phyloP scores from a whole-genome alignment of 2,797 vertebrate genomes.

The Malurus splendens region DNA sequence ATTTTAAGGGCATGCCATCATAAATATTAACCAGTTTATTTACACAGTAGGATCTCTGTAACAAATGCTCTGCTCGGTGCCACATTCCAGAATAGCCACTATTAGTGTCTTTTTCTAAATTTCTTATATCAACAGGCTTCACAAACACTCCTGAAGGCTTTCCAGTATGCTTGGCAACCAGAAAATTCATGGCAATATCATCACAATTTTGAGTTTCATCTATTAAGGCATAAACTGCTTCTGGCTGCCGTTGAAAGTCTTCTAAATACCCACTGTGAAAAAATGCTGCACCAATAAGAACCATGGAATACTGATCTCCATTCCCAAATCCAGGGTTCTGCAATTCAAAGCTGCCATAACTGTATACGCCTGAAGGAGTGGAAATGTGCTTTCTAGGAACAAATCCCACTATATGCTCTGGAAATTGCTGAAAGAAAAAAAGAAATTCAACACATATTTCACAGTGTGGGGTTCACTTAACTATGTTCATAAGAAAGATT shows the following conservation, averaged over 20 bases:
- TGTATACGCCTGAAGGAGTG: slow-evolving; percentile 82
- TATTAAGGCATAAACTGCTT: slow-evolving; percentile 77
- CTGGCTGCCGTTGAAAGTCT: slow-evolving; percentile 84
- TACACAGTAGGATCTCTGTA: slow-evolving; percentile 91
- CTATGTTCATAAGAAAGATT: not conserved
- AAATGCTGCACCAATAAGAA: slow-evolving; percentile 90
- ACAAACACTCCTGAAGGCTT: slow-evolving; percentile 87
- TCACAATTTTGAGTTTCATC: slow-evolving; percentile 94
- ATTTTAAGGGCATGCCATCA: slow-evolving; percentile 85
- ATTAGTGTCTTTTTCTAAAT: slow-evolving; percentile 86
- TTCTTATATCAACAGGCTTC: slow-evolving; percentile 88
- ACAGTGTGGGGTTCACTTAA: not conserved
- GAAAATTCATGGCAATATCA: slow-evolving; percentile 93
- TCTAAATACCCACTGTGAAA: slow-evolving; percentile 84
- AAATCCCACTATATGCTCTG: slow-evolving; percentile 91
- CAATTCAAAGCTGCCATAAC: slow-evolving; percentile 90
- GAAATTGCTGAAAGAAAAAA: slow-evolving; percentile 83
- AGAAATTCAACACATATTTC: not conserved
- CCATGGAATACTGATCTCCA: slow-evolving; percentile 91
- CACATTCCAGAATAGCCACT: slow-evolving; percentile 92
- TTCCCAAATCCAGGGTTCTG: slow-evolving; percentile 79
- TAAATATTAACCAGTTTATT: slow-evolving; percentile 87
- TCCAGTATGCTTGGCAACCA: slow-evolving; percentile 73
- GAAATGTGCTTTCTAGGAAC: slow-evolving; percentile 89
- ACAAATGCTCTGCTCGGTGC: slow-evolving; percentile 89